Evolutionary conservation across 2,888 invertebrate species (phyloP), one percentile per base, ranked within the genome.

Genomic region (Leptinotarsa rubiginosa): DNA sequence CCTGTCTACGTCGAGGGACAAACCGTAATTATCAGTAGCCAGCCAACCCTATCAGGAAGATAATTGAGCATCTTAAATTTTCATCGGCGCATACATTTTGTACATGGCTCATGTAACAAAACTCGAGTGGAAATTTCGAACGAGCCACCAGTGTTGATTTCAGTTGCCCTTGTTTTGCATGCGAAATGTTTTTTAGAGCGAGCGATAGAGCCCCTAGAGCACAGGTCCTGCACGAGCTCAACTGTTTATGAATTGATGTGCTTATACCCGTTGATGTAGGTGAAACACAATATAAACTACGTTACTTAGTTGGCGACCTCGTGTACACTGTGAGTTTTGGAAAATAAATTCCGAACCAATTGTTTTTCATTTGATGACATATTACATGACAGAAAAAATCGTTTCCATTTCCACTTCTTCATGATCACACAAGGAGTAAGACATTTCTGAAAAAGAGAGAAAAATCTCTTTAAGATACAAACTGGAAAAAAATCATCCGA

Each of bases 11-110:
- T 56, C 3, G 13, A 10, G 56, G 15, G 22, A 56, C 56, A 56
- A 56, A 56, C 15, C 22, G 12, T 20, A 13, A 56, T 22, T 4
- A 20, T 22, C 7, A 10, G 22, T 22, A 56, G 56, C 25, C 56
- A 56, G 25, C 13, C 22, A 56, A 4, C 15, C 20, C 20, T 22
- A 56, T 56, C 56, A 56, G 4, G 10, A 31, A 62, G 62, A 16
- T 62, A 62, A 62, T 62, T 62, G 41, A n/a, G 41, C 62, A 62
- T 62, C 62, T 41, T 62, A 31, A 62, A 62, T 62, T 62, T 62
- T 62, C 41, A 62, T 62, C 41, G 31, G 41, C 16, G 31, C 62
- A 62, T 62, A 31, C 41, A 62, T 62, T 25, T 62, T 62, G n/a
- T 12, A 62, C 41, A 7, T 62, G 31, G 31, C 10, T 41, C 10